Conservation (phyloP, 2,888 invertebrate genomes). For the Parnassius orleans region DNA sequence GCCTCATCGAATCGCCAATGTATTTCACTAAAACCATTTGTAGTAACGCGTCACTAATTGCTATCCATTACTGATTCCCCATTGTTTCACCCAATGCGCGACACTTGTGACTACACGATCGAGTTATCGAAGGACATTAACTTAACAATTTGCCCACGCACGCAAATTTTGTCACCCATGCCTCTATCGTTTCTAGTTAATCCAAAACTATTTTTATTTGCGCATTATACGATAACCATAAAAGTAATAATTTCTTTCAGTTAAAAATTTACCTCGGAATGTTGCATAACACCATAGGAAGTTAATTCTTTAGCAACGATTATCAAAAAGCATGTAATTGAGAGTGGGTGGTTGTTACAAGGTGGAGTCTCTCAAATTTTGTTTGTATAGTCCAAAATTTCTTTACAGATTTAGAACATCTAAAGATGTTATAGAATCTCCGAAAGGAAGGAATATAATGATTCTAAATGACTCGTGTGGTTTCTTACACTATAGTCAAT, state of each 20-base stretch:
- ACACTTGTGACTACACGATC: constrained; percentile 40
- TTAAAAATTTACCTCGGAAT: too few relatives aligned
- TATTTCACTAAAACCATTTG: constrained; percentile 35
- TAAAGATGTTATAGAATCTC: not conserved
- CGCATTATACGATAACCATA: too few relatives aligned
- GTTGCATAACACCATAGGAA: too few relatives aligned
- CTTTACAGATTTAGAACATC: too few relatives aligned
- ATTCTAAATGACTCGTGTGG: constrained; percentile 14
- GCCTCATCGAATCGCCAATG: not conserved
- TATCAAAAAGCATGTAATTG: too few relatives aligned
- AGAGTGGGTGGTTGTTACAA: too few relatives aligned
- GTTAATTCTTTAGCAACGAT: too few relatives aligned
- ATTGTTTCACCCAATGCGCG: constrained; percentile 52
- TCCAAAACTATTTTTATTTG: too few relatives aligned
- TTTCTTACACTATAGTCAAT: constrained; percentile 51
- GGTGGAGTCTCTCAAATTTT: too few relatives aligned
- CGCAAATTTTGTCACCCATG: constrained; percentile 42
- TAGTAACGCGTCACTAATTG: constrained; percentile 47
- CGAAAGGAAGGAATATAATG: constrained; percentile 11
- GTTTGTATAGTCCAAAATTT: too few relatives aligned
- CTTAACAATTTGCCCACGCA: constrained; percentile 54
- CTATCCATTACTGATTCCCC: constrained; percentile 40
- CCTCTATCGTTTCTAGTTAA: constrained; percentile 20
- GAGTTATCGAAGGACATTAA: constrained; percentile 38
- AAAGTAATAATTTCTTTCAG: too few relatives aligned